Evolutionary conservation across 2,113 vertebrate species (phyloP), one percentile per base, ranked within the genome.

Genomic region (Bujurquina vittata): DNA sequence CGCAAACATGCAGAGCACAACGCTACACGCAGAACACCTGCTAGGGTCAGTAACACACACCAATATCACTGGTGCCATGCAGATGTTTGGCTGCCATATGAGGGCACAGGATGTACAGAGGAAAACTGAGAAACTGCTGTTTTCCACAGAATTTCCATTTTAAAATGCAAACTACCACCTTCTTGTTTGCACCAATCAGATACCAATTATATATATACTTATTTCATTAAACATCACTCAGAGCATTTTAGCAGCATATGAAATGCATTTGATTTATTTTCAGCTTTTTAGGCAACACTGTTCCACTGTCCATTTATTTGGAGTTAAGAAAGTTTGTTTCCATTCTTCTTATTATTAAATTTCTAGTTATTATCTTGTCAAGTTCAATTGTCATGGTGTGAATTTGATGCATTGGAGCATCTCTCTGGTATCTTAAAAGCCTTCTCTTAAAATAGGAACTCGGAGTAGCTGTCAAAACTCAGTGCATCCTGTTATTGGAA

Each of bases 11-110:
- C 37, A 17, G 37, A 1, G 26, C 40, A 56, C 61, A 77, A 31
- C 58, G 18, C n/a, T n/a, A 55, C 22, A 84, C 74, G 67, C 78
- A 73, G 52, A 87, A 69, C 94, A 92, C 91, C 91, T 92, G 91
- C 85, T 85, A 0, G 75, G 92, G 91, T 93, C 90, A 84, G 59
- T 1, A 18, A 72, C 69, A 65, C 82, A 83, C 72, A 79, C 59
- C 85, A 83, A 33, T 26, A 80, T 46, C 79, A 37, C 52, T 59
- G 88, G 88, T 83, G 86, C 56, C 80, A 81, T 81, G 14, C 93
- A 90, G 90, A 92, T 92, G 91, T 91, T 83, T 57, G 78, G 77
- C 86, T 76, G 63, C 4, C 60, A 43, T 57, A 67, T 15, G 40
- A 57, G 83, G 77, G 80, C 40, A 67, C 33, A 56, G 17, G 58